These are phyloP conservation scores for Centropristis striata DNA, from an alignment of 2,113 vertebrate species.

Conservation along the genomic window DNA sequence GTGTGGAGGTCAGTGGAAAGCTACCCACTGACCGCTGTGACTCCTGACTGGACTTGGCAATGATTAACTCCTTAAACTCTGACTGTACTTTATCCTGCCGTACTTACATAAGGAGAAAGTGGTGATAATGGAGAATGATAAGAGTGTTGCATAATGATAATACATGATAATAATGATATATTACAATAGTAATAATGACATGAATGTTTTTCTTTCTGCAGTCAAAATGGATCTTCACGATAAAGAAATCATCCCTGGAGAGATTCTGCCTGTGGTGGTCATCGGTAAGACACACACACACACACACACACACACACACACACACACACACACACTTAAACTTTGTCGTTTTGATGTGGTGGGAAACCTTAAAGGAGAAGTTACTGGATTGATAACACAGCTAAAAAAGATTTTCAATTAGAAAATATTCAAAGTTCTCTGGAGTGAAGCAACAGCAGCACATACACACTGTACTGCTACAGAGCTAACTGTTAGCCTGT, in stretches of 20 bases:
- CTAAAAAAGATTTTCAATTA: too few relatives aligned
- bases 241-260: constrained; percentile 62
- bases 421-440: too few relatives aligned
- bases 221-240: constrained; percentile 77
- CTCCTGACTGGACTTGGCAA: background rate
- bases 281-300: constrained; percentile 77
- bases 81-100: too few relatives aligned
- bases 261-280: constrained; percentile 82
- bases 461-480: too few relatives aligned
- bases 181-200: background rate
- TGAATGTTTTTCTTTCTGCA: constrained; percentile 35
- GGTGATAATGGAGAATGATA: background rate
- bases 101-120: too few relatives aligned
- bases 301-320: constrained; percentile 18
- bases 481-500: too few relatives aligned
- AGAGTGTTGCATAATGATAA: background rate
- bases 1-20: constrained; percentile 39
- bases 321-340: background rate
- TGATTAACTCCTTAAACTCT: constrained; percentile 10
- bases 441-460: too few relatives aligned
- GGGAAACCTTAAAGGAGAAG: background rate
- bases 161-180: too few relatives aligned
- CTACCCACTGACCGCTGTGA: constrained; percentile 10
- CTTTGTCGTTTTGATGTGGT: background rate
- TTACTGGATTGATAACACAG: too few relatives aligned